Percentiles rank a stretch among this genome's conserved stretches.
phyloP scores from a whole-genome alignment of 2,113 vertebrate species.

The Apodemus speciosus region DNA sequence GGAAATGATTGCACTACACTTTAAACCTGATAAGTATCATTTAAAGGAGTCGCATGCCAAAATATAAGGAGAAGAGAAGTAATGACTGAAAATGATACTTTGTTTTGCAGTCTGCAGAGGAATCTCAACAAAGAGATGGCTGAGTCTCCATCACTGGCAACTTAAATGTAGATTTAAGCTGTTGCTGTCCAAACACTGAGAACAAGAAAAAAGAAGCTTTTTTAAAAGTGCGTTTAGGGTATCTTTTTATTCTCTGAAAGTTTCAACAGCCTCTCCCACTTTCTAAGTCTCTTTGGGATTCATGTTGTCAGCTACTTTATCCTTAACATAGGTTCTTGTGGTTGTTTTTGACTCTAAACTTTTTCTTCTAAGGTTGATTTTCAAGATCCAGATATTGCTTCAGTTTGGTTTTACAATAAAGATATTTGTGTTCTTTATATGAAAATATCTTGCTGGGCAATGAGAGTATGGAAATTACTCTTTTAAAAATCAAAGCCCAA shows the following conservation, averaged over 20 bases:
- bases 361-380: constrained; percentile 24
- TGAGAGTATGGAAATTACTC: background rate
- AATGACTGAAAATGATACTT: constrained; percentile 5
- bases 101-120: background rate
- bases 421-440: constrained; percentile 28
- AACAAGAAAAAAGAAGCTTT: background rate
- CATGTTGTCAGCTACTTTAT: background rate
- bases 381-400: background rate
- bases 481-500: constrained; percentile 29
- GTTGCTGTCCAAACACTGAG: background rate
- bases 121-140: background rate
- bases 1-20: background rate
- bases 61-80: background rate
- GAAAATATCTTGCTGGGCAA: constrained; percentile 37
- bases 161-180: background rate
- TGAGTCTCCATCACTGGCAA: background rate
- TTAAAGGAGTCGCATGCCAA: background rate
- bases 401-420: background rate
- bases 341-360: background rate
- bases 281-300: constrained; percentile 2
- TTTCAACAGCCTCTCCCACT: background rate
- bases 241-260: constrained; percentile 22
- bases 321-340: background rate
- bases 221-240: background rate
- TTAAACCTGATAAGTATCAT: background rate